Conservation (phyloP, 2,113 vertebrate species). For the Rhynchopsitta pachyrhyncha region DNA sequence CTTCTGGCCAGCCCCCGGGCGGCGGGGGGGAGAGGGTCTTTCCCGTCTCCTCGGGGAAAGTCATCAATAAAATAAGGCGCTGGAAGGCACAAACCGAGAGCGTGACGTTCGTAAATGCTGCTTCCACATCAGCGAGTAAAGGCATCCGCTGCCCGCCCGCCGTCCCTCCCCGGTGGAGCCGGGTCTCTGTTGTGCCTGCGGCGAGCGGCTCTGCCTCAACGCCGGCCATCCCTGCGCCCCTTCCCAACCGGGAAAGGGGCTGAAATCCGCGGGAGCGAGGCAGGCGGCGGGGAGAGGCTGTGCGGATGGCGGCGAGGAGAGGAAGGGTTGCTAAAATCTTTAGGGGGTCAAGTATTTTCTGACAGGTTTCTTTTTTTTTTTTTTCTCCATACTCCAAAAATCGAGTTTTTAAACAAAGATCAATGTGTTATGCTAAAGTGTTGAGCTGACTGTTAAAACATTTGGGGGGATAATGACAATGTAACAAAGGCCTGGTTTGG, state of each 20-base stretch:
- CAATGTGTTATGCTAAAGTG: slow-evolving; percentile 85
- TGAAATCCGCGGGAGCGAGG: background rate
- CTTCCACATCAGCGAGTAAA: slow-evolving; percentile 35
- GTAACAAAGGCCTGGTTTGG: slow-evolving; percentile 92
- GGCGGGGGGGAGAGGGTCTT: slow-evolving; percentile 8
- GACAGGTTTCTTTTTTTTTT: slow-evolving; percentile 76
- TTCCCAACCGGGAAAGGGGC: slow-evolving; percentile 58
- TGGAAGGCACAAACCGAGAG: slow-evolving; percentile 54
- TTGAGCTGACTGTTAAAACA: slow-evolving; percentile 92
- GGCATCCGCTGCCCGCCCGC: background rate
- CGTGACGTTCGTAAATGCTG: slow-evolving; percentile 46
- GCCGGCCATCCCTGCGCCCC: background rate
- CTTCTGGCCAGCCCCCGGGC: slow-evolving; percentile 62
- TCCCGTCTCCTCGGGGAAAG: slow-evolving; percentile 54
- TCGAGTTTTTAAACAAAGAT: slow-evolving; percentile 85
- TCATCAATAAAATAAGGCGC: slow-evolving; percentile 57
- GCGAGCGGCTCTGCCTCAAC: background rate
- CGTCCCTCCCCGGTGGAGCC: background rate
- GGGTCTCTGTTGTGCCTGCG: background rate
- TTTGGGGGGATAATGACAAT: slow-evolving; percentile 90
- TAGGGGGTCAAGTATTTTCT: slow-evolving; percentile 68
- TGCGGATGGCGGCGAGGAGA: background rate
- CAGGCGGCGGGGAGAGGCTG: background rate
- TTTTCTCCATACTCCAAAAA: slow-evolving; percentile 66
- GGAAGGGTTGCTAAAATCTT: slow-evolving; percentile 23